Conservation (phyloP, 2,113 vertebrate species). For the Sus scrofa region DNA sequence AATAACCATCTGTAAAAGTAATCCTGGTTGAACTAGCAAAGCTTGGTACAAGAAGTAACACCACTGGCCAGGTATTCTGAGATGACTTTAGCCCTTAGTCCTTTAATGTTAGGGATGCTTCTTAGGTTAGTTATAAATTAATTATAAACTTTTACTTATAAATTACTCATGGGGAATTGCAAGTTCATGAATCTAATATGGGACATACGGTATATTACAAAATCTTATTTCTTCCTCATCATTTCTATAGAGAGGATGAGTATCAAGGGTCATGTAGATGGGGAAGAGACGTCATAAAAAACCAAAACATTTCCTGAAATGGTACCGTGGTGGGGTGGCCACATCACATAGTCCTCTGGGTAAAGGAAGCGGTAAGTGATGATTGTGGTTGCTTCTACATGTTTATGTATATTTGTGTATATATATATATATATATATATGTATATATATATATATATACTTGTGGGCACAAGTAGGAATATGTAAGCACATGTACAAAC, state of each 20-base stretch:
- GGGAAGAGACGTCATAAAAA: background rate
- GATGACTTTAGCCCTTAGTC: background rate
- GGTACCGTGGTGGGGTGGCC: background rate
- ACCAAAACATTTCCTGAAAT: background rate
- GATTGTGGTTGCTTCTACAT: background rate
- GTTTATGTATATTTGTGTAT: background rate
- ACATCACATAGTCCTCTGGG: background rate
- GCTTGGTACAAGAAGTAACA: background rate
- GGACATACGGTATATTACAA: background rate
- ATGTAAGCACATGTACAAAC: background rate
- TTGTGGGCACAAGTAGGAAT: background rate
- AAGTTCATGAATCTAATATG: background rate
- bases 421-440: background rate
- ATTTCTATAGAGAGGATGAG: background rate
- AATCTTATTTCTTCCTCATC: background rate
- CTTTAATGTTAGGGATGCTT: background rate
- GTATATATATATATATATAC: background rate
- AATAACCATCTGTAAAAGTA: background rate
- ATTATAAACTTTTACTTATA: background rate
- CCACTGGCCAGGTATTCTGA: background rate
- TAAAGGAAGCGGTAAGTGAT: background rate
- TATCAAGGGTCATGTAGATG: background rate
- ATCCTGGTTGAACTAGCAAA: background rate
- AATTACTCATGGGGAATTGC: background rate
- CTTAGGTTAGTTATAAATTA: background rate